Evolutionary conservation across 2,888 invertebrate genomes (phyloP), one percentile per base, ranked within the genome.

Genomic region (Thera obeliscata): DNA sequence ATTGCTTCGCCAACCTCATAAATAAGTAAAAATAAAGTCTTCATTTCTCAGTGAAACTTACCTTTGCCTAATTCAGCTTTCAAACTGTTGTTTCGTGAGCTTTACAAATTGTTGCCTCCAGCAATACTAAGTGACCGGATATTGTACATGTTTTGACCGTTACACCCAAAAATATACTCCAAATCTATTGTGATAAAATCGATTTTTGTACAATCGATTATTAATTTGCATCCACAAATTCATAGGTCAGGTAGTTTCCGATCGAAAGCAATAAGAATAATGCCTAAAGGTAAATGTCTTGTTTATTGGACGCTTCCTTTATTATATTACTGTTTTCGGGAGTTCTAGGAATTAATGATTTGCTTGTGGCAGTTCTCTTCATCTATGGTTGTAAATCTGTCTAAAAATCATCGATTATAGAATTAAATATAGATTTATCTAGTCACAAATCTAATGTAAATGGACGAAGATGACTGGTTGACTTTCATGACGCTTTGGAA

Each of bases 71-170:
- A 90, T 87, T 86, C 83, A 85, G 83, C 88, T 86, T 88, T 90
- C 88, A 86, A 84, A 87, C 81, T 82, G 83, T 83, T 82, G 83
- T 86, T 84, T 84, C 82, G 86, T 82, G 82, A 85, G 86, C 86
- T 87, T 91, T 88, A 89, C 88, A 90, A 91, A 91, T 90, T 87
- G 85, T 80, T 82, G 91, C 93, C 92, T 81, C 78, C 77, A 88
- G 93, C 89, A 61, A 85, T 85, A 82, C 81, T 84, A 79, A 81
- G 85, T 87, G 87, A 88, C 90, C 91, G 92, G 91, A 92, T 90
- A 90, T 86, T 80, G 83, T 89, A 83, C 86, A 75, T 43, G 43
- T n/a, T 63, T 64, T 50, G 6, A 11, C 7, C 22, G 3, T 43
- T 55, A 43, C 54, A 52, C 11, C n/a, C 56, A 12, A 80, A 67